Conservation (phyloP, 2,113 vertebrate genomes). For the Bos javanicus region DNA sequence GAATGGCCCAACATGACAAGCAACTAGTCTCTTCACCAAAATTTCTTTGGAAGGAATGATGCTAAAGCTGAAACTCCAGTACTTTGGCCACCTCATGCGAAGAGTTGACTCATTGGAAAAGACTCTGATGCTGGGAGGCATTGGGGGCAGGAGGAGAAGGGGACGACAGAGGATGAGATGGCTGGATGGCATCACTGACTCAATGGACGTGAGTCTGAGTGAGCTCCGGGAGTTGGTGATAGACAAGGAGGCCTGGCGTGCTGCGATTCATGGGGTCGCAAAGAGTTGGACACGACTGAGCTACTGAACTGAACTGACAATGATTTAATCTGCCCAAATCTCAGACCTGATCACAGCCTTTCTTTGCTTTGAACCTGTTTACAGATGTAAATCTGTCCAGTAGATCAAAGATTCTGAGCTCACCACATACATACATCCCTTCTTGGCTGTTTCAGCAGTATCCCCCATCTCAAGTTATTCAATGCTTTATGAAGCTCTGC, state of each 20-base stretch:
- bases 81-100: no score
- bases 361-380: not conserved
- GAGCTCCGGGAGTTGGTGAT: no score
- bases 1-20: not conserved
- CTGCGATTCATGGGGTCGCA: no score
- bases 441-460: accelerated
- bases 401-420: not conserved
- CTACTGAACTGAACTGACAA: not conserved
- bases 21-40: not conserved
- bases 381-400: not conserved
- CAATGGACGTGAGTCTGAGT: no score
- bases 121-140: no score
- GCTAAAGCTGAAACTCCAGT: no score
- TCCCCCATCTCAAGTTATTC: not conserved
- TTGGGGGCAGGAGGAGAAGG: no score
- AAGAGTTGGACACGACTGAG: no score
- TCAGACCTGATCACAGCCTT: not conserved
- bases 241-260: no score
- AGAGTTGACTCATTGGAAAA: no score
- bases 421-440: not conserved
- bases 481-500: not conserved
- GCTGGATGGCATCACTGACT: no score
- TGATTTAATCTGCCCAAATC: not conserved
- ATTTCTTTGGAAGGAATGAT: not conserved
- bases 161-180: no score